Evolutionary conservation across 2,113 vertebrate species (phyloP).

Genomic region (Genyomyrus donnyi): DNA sequence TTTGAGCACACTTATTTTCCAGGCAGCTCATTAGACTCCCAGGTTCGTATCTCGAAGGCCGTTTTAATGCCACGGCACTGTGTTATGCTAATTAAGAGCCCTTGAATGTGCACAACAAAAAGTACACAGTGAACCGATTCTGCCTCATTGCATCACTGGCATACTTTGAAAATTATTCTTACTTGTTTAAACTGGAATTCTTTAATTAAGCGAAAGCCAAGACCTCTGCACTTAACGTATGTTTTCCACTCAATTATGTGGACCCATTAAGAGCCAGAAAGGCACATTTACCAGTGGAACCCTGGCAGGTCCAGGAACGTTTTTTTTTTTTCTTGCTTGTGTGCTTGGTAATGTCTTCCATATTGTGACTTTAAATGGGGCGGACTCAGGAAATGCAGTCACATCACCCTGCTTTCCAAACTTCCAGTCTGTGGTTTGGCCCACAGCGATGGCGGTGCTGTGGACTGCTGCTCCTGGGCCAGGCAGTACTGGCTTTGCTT

Average conservation of each 20-base stretch:
- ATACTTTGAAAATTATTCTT: constrained; percentile 39
- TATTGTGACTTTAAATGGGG: constrained; percentile 70
- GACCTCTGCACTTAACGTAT: constrained; percentile 28
- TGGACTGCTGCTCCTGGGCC: constrained; percentile 50
- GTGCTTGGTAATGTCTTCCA: constrained; percentile 67
- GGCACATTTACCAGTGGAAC: constrained; percentile 39
- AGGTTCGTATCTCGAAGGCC: neutral
- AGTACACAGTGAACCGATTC: neutral
- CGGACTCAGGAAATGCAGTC: constrained; percentile 68
- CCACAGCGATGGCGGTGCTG: constrained; percentile 51
- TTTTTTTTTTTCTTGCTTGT: constrained; percentile 29
- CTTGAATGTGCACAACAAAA: neutral
- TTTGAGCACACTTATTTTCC: neutral
- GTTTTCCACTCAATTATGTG: constrained; percentile 43
- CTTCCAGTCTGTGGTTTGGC: constrained; percentile 58
- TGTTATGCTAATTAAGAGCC: neutral
- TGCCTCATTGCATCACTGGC: constrained; percentile 20
- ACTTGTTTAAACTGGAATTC: constrained; percentile 38
- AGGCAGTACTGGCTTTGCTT: constrained; percentile 49
- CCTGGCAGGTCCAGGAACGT: constrained; percentile 54
- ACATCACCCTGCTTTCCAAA: constrained; percentile 61
- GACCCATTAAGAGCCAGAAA: constrained; percentile 43
- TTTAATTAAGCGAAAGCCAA: constrained; percentile 42
- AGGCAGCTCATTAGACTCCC: neutral
- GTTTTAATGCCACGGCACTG: neutral